phyloP scores from a whole-genome alignment of 2,797 vertebrate genomes.

The Tenualosa thibaudeaui region DNA sequence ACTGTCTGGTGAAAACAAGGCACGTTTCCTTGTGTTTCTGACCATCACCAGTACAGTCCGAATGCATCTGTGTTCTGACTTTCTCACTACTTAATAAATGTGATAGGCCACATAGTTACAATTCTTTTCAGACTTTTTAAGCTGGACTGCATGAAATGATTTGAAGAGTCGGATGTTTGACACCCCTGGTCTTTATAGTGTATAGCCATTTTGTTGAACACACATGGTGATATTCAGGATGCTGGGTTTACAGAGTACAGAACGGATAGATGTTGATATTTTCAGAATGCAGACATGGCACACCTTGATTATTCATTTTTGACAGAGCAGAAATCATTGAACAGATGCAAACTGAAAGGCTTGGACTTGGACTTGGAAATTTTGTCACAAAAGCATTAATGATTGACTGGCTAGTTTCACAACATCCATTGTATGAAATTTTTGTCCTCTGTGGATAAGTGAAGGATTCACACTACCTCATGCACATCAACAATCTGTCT shows the following conservation, averaged over 20 bases:
- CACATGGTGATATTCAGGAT: neutral
- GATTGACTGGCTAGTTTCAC: slow-evolving; percentile 64
- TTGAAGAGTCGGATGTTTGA: too few relatives aligned
- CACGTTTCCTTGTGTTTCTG: too few relatives aligned
- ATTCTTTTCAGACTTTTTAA: too few relatives aligned
- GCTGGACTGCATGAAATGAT: too few relatives aligned
- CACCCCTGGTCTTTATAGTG: too few relatives aligned
- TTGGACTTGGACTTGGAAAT: slow-evolving; percentile 12
- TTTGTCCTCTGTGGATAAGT: neutral
- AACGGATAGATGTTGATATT: neutral
- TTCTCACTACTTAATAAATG: too few relatives aligned
- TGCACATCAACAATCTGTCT: neutral
- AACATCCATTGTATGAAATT: slow-evolving; percentile 56
- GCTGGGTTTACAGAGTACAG: neutral
- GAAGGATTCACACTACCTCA: neutral
- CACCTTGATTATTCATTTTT: slow-evolving; percentile 36
- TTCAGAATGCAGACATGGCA: neutral
- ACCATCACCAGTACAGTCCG: too few relatives aligned
- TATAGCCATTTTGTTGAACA: neutral
- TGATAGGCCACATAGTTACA: too few relatives aligned
- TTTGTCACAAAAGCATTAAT: slow-evolving; percentile 54
- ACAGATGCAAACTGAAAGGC: slow-evolving; percentile 22
- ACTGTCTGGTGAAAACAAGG: too few relatives aligned
- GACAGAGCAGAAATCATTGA: slow-evolving; percentile 28
- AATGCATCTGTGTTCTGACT: too few relatives aligned